These are phyloP conservation scores for Mayetiola destructor DNA, from an alignment of 2,888 invertebrate species.

Conservation along the genomic window DNA sequence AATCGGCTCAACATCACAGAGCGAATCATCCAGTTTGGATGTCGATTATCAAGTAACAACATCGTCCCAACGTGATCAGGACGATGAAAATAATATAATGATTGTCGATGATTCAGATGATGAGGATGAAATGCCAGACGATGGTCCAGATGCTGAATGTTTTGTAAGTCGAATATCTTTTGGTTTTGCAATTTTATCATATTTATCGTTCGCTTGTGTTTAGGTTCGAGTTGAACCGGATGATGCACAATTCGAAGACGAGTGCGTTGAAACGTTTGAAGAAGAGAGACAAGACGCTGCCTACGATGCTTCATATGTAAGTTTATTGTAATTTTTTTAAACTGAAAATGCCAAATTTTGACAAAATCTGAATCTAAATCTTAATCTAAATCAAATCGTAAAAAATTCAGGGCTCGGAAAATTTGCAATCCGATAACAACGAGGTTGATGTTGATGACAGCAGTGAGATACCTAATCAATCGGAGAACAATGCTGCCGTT, in stretches of 20 bases:
- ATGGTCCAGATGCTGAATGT: no score
- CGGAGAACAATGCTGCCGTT: slow-evolving; percentile 25
- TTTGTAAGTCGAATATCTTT: no score
- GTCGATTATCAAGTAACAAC: slow-evolving; percentile 78
- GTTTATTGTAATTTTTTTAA: not conserved
- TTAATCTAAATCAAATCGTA: slow-evolving; percentile 41
- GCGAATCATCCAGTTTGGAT: slow-evolving; percentile 43
- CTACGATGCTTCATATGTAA: not conserved
- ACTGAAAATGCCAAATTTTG: not conserved
- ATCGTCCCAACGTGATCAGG: slow-evolving; percentile 73
- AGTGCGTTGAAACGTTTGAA: slow-evolving; percentile 42
- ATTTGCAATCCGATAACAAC: slow-evolving; percentile 42
- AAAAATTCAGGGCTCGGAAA: slow-evolving; percentile 38
- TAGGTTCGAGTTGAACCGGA: slow-evolving; percentile 43
- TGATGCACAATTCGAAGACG: slow-evolving; percentile 35
- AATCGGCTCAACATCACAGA: slow-evolving; percentile 27
- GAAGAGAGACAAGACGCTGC: slow-evolving; percentile 40
- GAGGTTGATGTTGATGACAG: slow-evolving; percentile 51
- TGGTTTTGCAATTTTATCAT: no score
- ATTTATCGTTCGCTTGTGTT: no score
- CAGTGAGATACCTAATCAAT: slow-evolving; percentile 49
- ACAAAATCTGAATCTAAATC: slow-evolving; percentile 21
- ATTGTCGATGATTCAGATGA: slow-evolving; percentile 72
- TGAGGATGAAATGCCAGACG: slow-evolving; percentile 44
- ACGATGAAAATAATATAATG: slow-evolving; percentile 68